A percentile compares a stretch with the other conserved stretches of the same genome.
phyloP scores from a whole-genome alignment of 2,888 invertebrate genomes.

The Drosophila borborema region DNA sequence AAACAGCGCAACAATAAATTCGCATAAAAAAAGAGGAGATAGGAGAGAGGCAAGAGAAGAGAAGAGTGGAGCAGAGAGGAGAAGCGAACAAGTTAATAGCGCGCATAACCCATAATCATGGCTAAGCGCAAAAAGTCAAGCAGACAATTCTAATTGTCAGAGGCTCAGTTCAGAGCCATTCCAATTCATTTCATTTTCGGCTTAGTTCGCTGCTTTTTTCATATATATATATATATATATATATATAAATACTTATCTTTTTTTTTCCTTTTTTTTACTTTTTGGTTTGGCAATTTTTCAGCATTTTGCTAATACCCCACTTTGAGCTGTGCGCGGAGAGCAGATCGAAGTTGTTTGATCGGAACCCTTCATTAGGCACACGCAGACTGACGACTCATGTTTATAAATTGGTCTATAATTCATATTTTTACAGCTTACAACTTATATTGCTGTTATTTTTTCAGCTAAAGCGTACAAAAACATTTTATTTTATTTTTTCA shows the following conservation, averaged over 20 bases:
- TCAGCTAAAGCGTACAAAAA: slow-evolving; percentile 4
- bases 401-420: slow-evolving; percentile 83
- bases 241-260: not conserved
- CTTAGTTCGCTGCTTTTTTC: slow-evolving; percentile 35
- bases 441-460: slow-evolving; percentile 39
- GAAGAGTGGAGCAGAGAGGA: not conserved
- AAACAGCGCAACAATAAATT: slow-evolving; percentile 20
- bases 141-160: slow-evolving; percentile 80
- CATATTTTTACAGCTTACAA: slow-evolving; percentile 76
- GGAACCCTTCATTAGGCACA: slow-evolving; percentile 78
- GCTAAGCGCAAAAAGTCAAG: slow-evolving; percentile 68
- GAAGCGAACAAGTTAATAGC: slow-evolving; percentile 13
- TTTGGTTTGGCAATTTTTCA: slow-evolving; percentile 71
- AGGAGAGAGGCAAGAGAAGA: not conserved
- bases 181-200: slow-evolving; percentile 67
- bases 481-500: slow-evolving; percentile 36
- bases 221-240: not conserved
- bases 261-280: not conserved
- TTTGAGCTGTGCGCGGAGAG: slow-evolving; percentile 37
- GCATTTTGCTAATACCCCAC: slow-evolving; percentile 80
- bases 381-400: slow-evolving; percentile 73
- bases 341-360: slow-evolving; percentile 37
- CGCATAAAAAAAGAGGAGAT: not conserved
- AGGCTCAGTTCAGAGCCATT: slow-evolving; percentile 25
- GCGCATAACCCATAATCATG: slow-evolving; percentile 70